phyloP scores from a whole-genome alignment of 2,888 invertebrate species.

The Cheilosia scutellata region DNA sequence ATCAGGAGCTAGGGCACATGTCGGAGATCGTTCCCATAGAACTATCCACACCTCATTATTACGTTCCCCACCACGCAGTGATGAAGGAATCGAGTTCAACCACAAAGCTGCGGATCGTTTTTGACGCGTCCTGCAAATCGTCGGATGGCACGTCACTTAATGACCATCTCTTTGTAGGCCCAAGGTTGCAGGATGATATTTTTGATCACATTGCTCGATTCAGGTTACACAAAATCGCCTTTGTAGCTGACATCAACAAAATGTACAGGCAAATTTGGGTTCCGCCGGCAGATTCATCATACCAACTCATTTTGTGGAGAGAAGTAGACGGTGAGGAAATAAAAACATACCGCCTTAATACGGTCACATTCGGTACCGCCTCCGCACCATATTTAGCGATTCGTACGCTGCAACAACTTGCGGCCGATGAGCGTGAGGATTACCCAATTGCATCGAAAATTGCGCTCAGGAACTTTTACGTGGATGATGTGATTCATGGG shows the following conservation, averaged over 20 bases:
- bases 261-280: constrained; percentile 36
- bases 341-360: not conserved
- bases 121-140: constrained; percentile 31
- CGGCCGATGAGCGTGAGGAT: constrained; percentile 1
- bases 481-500: constrained; percentile 16
- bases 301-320: not conserved
- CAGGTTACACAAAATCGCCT: not conserved
- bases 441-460: constrained; percentile 14
- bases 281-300: not conserved
- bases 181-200: constrained; percentile 17
- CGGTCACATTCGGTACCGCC: not conserved
- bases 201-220: constrained; percentile 1
- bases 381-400: constrained; percentile 21
- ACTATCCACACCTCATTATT: constrained; percentile 1
- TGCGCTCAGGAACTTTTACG: not conserved
- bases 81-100: constrained; percentile 36
- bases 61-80: constrained; percentile 38
- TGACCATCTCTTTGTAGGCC: constrained; percentile 8
- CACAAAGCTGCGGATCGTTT: constrained; percentile 20
- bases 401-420: constrained; percentile 21
- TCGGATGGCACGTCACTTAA: constrained; percentile 18
- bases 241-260: constrained; percentile 10
- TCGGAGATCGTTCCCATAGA: not conserved
- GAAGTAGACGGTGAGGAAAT: not conserved
- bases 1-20: constrained; percentile 8